Conservation (phyloP, 2,113 vertebrate species). For the Crocuta crocuta region DNA sequence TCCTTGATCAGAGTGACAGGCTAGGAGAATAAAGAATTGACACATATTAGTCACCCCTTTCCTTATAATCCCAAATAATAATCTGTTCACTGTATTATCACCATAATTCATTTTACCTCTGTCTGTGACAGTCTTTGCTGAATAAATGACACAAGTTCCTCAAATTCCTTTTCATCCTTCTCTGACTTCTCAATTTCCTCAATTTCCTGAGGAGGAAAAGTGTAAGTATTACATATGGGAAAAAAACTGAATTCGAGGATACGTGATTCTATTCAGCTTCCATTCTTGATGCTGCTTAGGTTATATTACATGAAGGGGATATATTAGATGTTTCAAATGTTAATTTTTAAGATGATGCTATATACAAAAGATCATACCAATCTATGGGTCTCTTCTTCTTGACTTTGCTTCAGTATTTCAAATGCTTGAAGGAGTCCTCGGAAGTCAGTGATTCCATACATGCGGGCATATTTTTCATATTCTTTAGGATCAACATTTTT, state of each 20-base stretch:
- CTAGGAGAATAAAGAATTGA: slow-evolving; percentile 87
- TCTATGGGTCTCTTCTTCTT: slow-evolving; percentile 94
- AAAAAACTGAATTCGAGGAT: not conserved
- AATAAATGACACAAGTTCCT: slow-evolving; percentile 95
- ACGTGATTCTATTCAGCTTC: not conserved
- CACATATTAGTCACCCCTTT: slow-evolving; percentile 52
- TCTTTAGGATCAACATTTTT: slow-evolving; percentile 99
- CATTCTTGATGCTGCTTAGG: not conserved
- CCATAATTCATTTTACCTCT: slow-evolving; percentile 89
- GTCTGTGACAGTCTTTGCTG: slow-evolving; percentile 96
- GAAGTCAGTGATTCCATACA: slow-evolving; percentile 99
- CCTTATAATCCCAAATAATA: not conserved
- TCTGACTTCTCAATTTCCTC: slow-evolving; percentile 90
- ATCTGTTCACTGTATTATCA: slow-evolving; percentile 54
- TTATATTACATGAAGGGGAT: not conserved
- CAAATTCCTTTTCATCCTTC: slow-evolving; percentile 93
- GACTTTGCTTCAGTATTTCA: slow-evolving; percentile 94
- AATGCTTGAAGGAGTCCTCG: slow-evolving; percentile 98
- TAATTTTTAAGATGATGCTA: not conserved
- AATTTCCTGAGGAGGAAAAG: slow-evolving; percentile 88
- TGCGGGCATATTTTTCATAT: slow-evolving; percentile 98
- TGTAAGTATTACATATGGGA: slow-evolving; percentile 54
- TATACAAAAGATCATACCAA: slow-evolving; percentile 85
- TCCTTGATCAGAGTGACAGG: slow-evolving; percentile 94
- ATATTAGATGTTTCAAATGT: not conserved